Evolutionary conservation across 2,888 invertebrate species (phyloP).

Genomic region (Tipula unca): DNA sequence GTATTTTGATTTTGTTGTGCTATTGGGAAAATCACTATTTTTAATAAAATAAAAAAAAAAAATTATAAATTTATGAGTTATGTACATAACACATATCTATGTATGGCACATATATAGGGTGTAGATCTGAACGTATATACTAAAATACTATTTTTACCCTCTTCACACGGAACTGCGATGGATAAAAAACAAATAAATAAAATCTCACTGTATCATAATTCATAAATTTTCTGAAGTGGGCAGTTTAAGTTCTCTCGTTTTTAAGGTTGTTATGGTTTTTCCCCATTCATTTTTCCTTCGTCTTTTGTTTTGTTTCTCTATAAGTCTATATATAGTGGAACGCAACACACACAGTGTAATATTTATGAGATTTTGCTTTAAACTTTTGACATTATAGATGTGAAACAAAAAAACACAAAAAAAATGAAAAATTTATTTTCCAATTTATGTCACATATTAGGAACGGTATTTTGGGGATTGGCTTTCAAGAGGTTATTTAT

Average conservation of each 20-base stretch:
- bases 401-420: background rate
- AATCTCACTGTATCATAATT: background rate
- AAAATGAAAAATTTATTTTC: background rate
- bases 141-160: background rate
- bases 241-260: background rate
- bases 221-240: background rate
- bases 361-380: conserved; percentile 9
- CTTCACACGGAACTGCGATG: background rate
- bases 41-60: background rate
- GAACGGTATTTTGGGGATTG: background rate
- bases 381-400: background rate
- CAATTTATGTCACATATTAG: background rate
- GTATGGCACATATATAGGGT: background rate
- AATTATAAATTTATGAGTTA: background rate
- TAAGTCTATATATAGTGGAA: too few species aligned
- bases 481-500: background rate
- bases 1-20: background rate
- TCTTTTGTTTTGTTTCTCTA: background rate
- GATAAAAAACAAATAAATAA: background rate
- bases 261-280: background rate
- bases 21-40: background rate
- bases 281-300: background rate
- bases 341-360: background rate
- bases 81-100: background rate
- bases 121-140: background rate